These are phyloP conservation scores for Cyphomyrmex costatus DNA, from an alignment of 1,140 invertebrate genomes.

Conservation along the genomic window DNA sequence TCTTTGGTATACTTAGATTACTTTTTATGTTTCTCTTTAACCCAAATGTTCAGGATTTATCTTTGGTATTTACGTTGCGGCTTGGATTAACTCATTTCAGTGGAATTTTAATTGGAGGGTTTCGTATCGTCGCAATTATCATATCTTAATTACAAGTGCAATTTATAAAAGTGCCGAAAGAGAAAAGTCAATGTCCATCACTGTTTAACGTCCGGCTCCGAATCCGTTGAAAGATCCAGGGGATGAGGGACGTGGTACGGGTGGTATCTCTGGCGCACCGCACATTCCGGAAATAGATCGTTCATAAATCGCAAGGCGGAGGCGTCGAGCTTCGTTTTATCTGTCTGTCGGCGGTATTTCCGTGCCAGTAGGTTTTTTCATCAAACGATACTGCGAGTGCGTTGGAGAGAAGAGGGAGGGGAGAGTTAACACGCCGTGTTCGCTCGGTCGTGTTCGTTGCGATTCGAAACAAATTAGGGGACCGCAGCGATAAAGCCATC, in stretches of 20 bases:
- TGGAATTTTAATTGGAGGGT: slow-evolving; percentile 4
- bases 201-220: neutral
- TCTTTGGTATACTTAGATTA: neutral
- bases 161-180: slow-evolving; percentile 10
- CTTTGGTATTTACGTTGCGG: neutral
- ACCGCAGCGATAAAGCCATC: slow-evolving; percentile 47
- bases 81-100: neutral
- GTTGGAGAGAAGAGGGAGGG: neutral
- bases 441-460: neutral
- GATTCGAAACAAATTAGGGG: slow-evolving; percentile 57
- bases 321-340: slow-evolving; percentile 62
- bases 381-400: slow-evolving; percentile 33
- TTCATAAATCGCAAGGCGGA: slow-evolving; percentile 58
- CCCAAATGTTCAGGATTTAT: neutral
- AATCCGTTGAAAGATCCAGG: slow-evolving; percentile 16
- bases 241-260: slow-evolving; percentile 4
- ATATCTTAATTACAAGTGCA: neutral
- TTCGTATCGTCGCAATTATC: neutral
- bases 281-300: slow-evolving; percentile 54
- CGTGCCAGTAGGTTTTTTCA: slow-evolving; percentile 62
- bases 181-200: slow-evolving; percentile 18
- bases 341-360: slow-evolving; percentile 53
- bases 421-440: neutral
- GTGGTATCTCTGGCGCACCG: slow-evolving; percentile 14
- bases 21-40: neutral